Evolutionary conservation across 2,888 invertebrate species (phyloP).

Genomic region (Tridacna gigas): DNA sequence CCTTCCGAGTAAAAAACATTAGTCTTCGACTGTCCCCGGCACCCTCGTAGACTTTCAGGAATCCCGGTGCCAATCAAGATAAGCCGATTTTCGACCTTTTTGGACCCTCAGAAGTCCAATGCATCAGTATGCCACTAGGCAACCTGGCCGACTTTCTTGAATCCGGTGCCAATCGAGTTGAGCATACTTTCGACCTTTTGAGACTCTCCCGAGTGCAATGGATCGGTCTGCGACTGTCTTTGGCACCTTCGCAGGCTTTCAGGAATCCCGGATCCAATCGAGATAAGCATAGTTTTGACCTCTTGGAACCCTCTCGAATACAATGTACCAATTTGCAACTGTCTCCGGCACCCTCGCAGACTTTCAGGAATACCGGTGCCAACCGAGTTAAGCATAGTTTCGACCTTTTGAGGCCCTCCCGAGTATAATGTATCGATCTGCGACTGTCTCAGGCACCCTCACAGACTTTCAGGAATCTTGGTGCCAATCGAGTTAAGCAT

Average conservation of each 20-base stretch:
- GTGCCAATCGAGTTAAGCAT: background rate
- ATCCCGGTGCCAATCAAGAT: too few species aligned
- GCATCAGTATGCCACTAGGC: too few species aligned
- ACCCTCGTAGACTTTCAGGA: too few species aligned
- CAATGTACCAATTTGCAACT: background rate
- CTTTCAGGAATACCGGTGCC: slow-evolving; percentile 16
- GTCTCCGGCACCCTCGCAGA: slow-evolving; percentile 9
- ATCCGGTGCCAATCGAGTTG: too few species aligned
- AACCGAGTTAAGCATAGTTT: slow-evolving; percentile 7
- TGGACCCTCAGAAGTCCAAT: too few species aligned
- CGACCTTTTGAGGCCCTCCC: background rate
- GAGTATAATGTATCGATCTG: background rate
- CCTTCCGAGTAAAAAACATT: too few species aligned
- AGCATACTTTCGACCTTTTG: background rate
- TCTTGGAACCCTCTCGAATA: background rate
- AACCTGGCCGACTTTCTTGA: too few species aligned
- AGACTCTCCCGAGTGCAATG: background rate
- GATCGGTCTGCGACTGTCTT: background rate
- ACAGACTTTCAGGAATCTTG: background rate
- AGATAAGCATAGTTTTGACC: background rate
- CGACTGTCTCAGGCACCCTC: slow-evolving; percentile 6
- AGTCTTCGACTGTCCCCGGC: too few species aligned
- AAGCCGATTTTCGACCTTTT: too few species aligned
- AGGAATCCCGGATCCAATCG: background rate
- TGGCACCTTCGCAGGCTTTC: slow-evolving; percentile 18